Percentiles rank a stretch among this genome's conserved stretches.
These are phyloP conservation scores for Ibidorhyncha struthersii DNA, from an alignment of 2,113 vertebrate species.

Conservation along the genomic window DNA sequence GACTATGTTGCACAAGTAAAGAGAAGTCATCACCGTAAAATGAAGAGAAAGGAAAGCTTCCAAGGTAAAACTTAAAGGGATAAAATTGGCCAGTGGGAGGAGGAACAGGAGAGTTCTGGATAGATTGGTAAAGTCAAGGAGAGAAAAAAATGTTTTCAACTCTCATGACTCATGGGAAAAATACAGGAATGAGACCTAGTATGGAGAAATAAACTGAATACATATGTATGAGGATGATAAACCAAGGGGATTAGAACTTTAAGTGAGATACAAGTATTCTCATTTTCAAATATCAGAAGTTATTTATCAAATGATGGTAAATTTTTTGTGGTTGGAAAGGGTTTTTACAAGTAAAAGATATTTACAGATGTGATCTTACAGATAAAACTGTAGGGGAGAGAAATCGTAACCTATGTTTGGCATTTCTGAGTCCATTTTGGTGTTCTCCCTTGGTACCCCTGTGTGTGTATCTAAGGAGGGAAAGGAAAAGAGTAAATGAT, in stretches of 20 bases:
- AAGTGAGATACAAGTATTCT: neutral
- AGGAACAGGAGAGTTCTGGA: neutral
- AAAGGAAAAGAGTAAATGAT: conserved; percentile 26
- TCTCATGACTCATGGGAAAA: neutral
- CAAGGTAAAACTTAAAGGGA: neutral
- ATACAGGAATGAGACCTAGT: neutral
- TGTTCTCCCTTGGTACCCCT: neutral
- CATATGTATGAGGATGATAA: neutral
- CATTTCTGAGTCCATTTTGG: neutral
- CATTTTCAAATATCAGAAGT: neutral
- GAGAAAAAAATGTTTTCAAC: neutral
- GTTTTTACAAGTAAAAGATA: neutral
- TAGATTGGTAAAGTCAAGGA: neutral
- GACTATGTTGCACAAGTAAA: neutral
- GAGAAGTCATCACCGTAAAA: neutral
- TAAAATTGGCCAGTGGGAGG: neutral
- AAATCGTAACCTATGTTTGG: neutral
- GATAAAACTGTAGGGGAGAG: neutral
- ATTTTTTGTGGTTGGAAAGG: neutral
- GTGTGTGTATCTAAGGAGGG: neutral
- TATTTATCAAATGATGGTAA: neutral
- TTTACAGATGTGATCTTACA: neutral
- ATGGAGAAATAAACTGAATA: neutral
- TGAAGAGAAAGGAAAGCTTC: neutral
- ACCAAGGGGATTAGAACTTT: neutral